Evolutionary conservation across 2,888 invertebrate genomes (phyloP).

Genomic region (Melinaea marsaeus): DNA sequence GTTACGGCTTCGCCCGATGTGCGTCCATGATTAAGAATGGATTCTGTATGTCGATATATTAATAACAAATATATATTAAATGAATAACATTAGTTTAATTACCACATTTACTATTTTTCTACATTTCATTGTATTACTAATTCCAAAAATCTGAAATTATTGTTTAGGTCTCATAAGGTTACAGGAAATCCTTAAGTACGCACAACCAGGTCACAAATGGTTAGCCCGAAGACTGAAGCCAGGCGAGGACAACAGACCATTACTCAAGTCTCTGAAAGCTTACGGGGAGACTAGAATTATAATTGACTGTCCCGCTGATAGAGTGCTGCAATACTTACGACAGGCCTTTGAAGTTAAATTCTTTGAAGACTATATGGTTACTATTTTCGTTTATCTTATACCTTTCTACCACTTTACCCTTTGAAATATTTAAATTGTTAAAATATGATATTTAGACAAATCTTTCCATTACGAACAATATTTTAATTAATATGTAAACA

Average conservation of each 20-base stretch:
- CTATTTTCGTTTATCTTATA: background rate
- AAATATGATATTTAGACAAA: too few species aligned
- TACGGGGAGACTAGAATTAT: slow-evolving; percentile 84
- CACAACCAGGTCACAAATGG: slow-evolving; percentile 82
- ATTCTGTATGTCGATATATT: too few species aligned
- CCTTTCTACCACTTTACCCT: background rate
- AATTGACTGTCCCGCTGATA: slow-evolving; percentile 84
- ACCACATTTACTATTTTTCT: too few species aligned
- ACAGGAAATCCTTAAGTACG: slow-evolving; percentile 87
- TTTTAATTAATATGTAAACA: too few species aligned
- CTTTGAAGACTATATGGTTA: slow-evolving; percentile 87
- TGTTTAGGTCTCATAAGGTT: slow-evolving; percentile 82
- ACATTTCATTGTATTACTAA: too few species aligned
- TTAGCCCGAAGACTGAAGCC: slow-evolving; percentile 80
- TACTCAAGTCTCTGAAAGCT: slow-evolving; percentile 86
- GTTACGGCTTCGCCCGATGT: too few species aligned
- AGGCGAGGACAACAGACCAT: slow-evolving; percentile 78
- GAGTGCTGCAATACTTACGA: slow-evolving; percentile 80
- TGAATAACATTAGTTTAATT: too few species aligned
- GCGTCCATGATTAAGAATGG: too few species aligned
- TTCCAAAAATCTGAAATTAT: too few species aligned
- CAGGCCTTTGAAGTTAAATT: slow-evolving; percentile 92
- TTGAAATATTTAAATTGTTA: too few species aligned
- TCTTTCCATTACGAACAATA: too few species aligned
- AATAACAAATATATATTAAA: too few species aligned